These are phyloP conservation scores for Sarcophaga carnaria DNA, from an alignment of 2,888 invertebrate genomes.

Conservation along the genomic window DNA sequence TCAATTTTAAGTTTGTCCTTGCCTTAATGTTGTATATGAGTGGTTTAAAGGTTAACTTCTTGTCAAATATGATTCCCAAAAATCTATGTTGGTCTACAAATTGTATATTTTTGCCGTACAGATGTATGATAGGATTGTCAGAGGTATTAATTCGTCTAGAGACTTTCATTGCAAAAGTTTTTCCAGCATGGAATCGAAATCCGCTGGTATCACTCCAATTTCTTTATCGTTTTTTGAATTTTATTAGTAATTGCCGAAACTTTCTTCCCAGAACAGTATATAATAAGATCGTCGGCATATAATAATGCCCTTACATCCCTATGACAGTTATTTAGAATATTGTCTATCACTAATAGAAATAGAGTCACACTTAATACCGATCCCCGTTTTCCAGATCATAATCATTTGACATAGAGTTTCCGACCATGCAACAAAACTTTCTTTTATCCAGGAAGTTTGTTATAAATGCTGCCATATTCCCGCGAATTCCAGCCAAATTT, in stretches of 20 bases:
- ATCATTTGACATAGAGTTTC: no score
- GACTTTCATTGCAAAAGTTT: not conserved
- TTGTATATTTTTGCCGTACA: not conserved
- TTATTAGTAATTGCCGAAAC: not conserved
- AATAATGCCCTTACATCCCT: not conserved
- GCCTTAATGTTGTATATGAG: constrained; percentile 1
- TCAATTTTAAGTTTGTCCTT: not conserved
- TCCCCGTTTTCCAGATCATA: no score
- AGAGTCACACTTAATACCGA: no score
- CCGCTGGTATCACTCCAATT: constrained; percentile 17
- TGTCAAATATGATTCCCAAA: constrained; percentile 1
- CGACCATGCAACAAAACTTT: no score
- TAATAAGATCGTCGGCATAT: not conserved
- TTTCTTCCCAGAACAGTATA: no score
- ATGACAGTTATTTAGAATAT: not conserved
- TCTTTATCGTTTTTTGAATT: constrained; percentile 9
- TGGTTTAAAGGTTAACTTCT: not conserved
- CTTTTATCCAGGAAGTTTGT: no score
- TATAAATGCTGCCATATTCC: no score
- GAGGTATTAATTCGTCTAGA: no score
- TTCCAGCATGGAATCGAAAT: constrained; percentile 16
- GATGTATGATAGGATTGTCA: not conserved
- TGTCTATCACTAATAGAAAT: not conserved
- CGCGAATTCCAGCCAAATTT: no score
- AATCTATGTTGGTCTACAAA: constrained; percentile 1